Conservation (phyloP, 2,113 vertebrate species). For the Ctenomys sociabilis region DNA sequence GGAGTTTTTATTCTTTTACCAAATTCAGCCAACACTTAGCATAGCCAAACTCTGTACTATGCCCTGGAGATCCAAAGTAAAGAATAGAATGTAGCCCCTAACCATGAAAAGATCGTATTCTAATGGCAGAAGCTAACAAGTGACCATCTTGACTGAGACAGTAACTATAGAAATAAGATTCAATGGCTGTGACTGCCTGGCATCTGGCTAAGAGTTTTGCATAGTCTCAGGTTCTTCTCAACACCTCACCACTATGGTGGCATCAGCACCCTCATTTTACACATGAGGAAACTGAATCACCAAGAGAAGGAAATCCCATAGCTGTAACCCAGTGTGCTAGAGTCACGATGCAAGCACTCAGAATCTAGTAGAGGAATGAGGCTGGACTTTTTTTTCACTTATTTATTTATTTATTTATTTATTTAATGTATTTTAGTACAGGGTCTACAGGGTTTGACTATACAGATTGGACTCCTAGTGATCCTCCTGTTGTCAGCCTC, state of each 20-base stretch:
- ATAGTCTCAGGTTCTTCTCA: slow-evolving; percentile 19
- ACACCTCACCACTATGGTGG: neutral
- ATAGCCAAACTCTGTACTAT: neutral
- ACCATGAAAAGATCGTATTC: neutral
- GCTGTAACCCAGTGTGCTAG: neutral
- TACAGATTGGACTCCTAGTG: no score
- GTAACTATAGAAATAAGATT: neutral
- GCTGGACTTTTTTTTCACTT: neutral
- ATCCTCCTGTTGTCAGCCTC: no score
- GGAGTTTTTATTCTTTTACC: slow-evolving; percentile 11
- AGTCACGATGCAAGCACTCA: neutral
- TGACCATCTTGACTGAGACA: neutral
- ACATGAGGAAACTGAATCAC: slow-evolving; percentile 44
- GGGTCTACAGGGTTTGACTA: no score
- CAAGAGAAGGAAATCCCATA: neutral
- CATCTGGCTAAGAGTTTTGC: neutral
- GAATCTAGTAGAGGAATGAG: neutral
- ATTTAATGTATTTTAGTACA: no score
- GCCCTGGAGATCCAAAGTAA: neutral
- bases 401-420: no score
- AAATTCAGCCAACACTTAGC: slow-evolving; percentile 34
- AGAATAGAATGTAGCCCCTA: neutral
- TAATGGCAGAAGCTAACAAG: neutral
- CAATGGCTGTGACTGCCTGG: neutral
- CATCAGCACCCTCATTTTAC: slow-evolving; percentile 3